Evolutionary conservation across 2,113 vertebrate species (phyloP).

Genomic region (Forbesichthys papilliferus): DNA sequence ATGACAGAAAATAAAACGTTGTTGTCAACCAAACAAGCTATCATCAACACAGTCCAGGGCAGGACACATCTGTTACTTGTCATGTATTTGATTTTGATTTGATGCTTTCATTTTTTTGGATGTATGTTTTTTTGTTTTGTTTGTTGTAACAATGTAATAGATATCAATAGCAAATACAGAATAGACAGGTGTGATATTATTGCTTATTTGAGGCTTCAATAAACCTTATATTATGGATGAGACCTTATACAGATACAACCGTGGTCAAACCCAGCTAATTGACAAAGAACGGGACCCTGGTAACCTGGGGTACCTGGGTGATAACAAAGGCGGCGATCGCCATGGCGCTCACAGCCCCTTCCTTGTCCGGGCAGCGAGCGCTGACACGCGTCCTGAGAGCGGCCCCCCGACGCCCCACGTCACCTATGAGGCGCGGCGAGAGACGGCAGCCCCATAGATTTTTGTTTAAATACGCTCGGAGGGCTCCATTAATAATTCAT

Average conservation of each 20-base stretch:
- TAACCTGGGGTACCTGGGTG: too few species aligned
- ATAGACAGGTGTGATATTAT: too few species aligned
- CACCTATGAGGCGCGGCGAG: constrained; percentile 71
- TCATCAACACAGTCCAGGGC: constrained; percentile 39
- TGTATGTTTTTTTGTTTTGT: too few species aligned
- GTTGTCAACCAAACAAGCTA: constrained; percentile 35
- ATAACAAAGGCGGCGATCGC: not conserved
- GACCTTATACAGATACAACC: too few species aligned
- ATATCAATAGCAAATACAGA: too few species aligned
- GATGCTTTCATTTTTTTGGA: too few species aligned
- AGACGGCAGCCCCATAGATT: constrained; percentile 78
- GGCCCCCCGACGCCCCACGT: constrained; percentile 55
- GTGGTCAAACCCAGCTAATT: not conserved
- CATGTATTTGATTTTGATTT: too few species aligned
- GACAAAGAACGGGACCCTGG: not conserved
- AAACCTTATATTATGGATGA: too few species aligned
- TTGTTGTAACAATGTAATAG: too few species aligned
- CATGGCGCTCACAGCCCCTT: constrained; percentile 9
- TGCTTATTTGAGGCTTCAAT: too few species aligned
- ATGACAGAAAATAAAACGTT: constrained; percentile 47
- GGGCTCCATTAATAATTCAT: constrained; percentile 82
- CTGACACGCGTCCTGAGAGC: constrained; percentile 61
- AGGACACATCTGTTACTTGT: constrained; percentile 25
- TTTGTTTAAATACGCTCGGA: constrained; percentile 78
- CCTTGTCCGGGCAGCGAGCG: constrained; percentile 28